Evolutionary conservation across 2,888 invertebrate genomes (phyloP), one percentile per base, ranked within the genome.

Genomic region (Philonicus albiceps): DNA sequence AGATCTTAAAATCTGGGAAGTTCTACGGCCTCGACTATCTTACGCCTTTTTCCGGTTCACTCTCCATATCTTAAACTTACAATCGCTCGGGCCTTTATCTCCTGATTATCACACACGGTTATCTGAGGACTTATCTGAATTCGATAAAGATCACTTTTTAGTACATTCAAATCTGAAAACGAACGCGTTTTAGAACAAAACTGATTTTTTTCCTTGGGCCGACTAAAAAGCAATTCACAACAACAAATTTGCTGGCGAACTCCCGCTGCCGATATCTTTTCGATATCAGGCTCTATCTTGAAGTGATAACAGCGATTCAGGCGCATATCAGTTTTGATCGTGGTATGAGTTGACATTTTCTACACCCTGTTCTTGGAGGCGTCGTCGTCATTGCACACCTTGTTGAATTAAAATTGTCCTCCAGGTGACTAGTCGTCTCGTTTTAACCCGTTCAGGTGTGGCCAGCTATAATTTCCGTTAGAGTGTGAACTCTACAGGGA

Each of bases 221-320:
- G 27, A 37, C 22, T 83, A 74, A 74, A 83, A 74, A 43, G 19
- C 30, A 43, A 64, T 64, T 64, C 31, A 74, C 83, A 86, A 81
- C 83, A 86, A 83, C 74, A 75, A 86, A 81, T 83, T 53, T 72
- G 76, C 19, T 83, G 40, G 31, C 83, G 55, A 75, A 53, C 72
- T 72, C 49, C 86, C 86, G 74, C 74, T 34, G 49, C 64, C 88
- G 88, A 89, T 89, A 89, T 89, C 89, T 89, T 88, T 88, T 72
- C 89, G 89, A 89, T 89, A 89, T 89, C 88, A 89, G 84, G 86
- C 88, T 88, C 88, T 88, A 88, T 89, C 88, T 88, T 83, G 86
- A 64, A 88, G 88, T 89, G 89, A 89, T 89, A 89, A 89, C 87
- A 87, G 80, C 88, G 87, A 88, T 87, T 87, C 83, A 75, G 40